A percentile compares a stretch with the other conserved stretches of the same genome.
Conservation (phyloP, 2,888 invertebrate species). For the Minunthozetes semirufus region DNA sequence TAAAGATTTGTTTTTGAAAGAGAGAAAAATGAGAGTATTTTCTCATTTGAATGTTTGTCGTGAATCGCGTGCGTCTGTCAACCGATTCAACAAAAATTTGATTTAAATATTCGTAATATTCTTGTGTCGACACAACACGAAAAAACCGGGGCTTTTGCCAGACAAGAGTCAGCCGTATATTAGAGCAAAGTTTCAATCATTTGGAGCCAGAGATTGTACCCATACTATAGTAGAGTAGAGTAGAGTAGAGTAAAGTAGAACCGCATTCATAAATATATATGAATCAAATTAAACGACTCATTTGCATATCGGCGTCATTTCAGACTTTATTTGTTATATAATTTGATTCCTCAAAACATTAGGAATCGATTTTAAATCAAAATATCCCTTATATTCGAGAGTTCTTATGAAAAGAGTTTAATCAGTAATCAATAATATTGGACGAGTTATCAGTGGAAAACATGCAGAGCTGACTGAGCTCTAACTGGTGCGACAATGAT, state of each 20-base stretch:
- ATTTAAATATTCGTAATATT: slow-evolving; percentile 27
- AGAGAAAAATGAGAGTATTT: not conserved
- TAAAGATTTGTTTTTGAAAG: not conserved
- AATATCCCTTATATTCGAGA: not conserved
- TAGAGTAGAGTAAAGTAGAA: not conserved
- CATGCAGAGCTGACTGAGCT: not conserved
- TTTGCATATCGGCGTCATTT: slow-evolving; percentile 10
- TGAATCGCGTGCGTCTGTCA: slow-evolving; percentile 25
- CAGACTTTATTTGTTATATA: not conserved
- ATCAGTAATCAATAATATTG: not conserved
- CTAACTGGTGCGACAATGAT: no score
- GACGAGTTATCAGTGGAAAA: not conserved
- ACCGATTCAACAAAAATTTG: slow-evolving; percentile 8
- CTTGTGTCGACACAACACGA: not conserved
- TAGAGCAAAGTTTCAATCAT: not conserved
- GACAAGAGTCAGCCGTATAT: not conserved
- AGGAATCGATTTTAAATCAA: not conserved
- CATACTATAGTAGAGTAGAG: not conserved
- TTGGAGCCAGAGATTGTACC: not conserved
- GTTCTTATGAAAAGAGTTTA: not conserved
- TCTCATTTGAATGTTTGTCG: slow-evolving; percentile 1
- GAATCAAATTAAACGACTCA: slow-evolving; percentile 12
- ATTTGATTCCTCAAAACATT: not conserved
- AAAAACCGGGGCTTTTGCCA: slow-evolving; percentile 12
- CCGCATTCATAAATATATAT: slow-evolving; percentile 10